These are phyloP conservation scores for Glossophaga mutica DNA, from an alignment of 2,797 vertebrate genomes.

Conservation along the genomic window DNA sequence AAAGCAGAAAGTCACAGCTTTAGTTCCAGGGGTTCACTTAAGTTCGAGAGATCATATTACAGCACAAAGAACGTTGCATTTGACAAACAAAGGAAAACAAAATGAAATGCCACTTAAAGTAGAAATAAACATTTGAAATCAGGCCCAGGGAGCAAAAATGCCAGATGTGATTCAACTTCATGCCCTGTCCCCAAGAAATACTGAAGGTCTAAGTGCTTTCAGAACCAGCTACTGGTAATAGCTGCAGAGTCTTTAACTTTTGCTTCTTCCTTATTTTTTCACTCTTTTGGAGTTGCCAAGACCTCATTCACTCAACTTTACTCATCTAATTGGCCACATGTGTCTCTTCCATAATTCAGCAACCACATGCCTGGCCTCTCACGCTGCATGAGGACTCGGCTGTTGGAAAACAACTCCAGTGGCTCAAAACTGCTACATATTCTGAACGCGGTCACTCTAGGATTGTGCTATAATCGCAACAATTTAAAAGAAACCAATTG, in stretches of 20 bases:
- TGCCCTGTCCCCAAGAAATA: background rate
- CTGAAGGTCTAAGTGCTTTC: background rate
- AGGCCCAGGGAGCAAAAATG: background rate
- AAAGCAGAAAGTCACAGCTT: background rate
- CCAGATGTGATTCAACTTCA: background rate
- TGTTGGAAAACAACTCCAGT: background rate
- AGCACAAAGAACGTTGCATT: background rate
- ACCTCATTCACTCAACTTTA: background rate
- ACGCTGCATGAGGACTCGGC: background rate
- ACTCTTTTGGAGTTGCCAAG: background rate
- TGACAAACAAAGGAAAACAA: background rate
- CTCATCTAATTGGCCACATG: slow-evolving; percentile 32
- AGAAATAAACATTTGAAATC: background rate
- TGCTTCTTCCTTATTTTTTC: background rate
- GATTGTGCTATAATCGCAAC: background rate
- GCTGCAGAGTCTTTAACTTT: background rate
- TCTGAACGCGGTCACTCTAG: background rate
- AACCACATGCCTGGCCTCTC: background rate
- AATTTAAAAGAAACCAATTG: slow-evolving; percentile 16
- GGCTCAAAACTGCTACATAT: background rate
- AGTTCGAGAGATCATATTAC: background rate
- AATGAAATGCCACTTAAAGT: background rate
- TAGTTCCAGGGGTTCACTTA: background rate
- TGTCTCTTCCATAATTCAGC: background rate
- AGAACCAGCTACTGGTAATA: slow-evolving; percentile 24